phyloP scores from a whole-genome alignment of 2,113 vertebrate species.

The Marmota flaviventris region DNA sequence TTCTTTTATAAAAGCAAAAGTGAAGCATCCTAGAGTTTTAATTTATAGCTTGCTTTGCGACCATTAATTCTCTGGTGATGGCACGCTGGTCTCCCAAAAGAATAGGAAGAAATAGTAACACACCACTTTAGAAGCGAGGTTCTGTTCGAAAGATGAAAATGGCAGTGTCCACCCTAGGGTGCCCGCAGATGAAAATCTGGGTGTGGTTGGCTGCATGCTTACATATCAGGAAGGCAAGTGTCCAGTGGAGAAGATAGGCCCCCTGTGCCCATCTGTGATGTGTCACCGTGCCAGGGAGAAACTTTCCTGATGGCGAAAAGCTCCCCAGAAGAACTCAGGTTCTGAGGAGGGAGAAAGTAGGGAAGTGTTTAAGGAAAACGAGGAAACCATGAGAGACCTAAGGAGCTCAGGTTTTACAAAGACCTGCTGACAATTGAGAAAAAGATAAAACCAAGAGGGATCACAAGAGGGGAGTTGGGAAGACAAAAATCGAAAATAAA shows the following conservation, averaged over 20 bases:
- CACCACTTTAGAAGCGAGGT: neutral
- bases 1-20: neutral
- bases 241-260: neutral
- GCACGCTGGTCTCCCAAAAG: neutral
- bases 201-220: neutral
- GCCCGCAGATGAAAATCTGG: neutral
- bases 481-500: neutral
- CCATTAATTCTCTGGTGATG: neutral
- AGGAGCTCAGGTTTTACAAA: conserved; percentile 39
- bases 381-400: neutral
- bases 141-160: neutral
- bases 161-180: neutral
- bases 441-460: neutral
- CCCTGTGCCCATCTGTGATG: neutral
- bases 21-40: neutral
- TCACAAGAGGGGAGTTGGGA: neutral
- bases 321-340: neutral
- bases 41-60: neutral
- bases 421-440: conserved; percentile 28
- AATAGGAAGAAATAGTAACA: neutral
- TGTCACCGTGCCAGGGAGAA: neutral
- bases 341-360: neutral
- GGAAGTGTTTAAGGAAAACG: neutral
- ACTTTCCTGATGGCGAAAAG: neutral
- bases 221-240: neutral